Evolutionary conservation across 2,797 vertebrate species (phyloP).

Genomic region (Acestrorhynchus altus): DNA sequence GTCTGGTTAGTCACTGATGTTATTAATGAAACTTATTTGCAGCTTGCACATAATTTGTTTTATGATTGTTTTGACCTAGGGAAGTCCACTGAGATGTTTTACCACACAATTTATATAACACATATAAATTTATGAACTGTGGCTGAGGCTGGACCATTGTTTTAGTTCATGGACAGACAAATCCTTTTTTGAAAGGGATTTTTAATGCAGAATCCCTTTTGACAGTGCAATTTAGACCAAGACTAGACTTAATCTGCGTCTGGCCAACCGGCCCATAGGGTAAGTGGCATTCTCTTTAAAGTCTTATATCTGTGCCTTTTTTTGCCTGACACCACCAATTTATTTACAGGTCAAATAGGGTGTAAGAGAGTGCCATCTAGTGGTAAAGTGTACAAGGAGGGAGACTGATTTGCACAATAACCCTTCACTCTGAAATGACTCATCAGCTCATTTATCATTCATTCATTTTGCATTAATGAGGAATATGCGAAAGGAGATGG

Average conservation of each 20-base stretch:
- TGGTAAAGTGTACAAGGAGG: conserved; percentile 37
- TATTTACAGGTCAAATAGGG: conserved; percentile 34
- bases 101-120: conserved; percentile 16
- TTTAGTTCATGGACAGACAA: conserved; percentile 2
- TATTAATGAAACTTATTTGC: conserved; percentile 17
- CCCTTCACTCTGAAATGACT: neutral
- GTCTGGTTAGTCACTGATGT: neutral
- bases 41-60: conserved; percentile 1
- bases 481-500: neutral
- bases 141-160: neutral
- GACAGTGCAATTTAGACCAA: conserved; percentile 41
- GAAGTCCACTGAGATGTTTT: conserved; percentile 22
- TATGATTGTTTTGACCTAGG: conserved; percentile 25
- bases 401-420: conserved; percentile 20
- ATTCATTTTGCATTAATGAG: conserved; percentile 7
- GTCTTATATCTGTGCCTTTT: conserved; percentile 37
- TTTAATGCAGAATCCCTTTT: conserved; percentile 29
- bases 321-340: conserved; percentile 35
- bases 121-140: conserved; percentile 27
- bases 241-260: conserved; percentile 35
- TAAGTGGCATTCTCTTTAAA: conserved; percentile 35
- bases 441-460: conserved; percentile 6
- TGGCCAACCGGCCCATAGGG: conserved; percentile 38
- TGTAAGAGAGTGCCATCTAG: conserved; percentile 58
- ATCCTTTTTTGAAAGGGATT: conserved; percentile 26